Percentiles rank a stretch among this genome's conserved stretches.
phyloP scores from a whole-genome alignment of 1,140 invertebrate genomes.

The Caerostris darwini region DNA sequence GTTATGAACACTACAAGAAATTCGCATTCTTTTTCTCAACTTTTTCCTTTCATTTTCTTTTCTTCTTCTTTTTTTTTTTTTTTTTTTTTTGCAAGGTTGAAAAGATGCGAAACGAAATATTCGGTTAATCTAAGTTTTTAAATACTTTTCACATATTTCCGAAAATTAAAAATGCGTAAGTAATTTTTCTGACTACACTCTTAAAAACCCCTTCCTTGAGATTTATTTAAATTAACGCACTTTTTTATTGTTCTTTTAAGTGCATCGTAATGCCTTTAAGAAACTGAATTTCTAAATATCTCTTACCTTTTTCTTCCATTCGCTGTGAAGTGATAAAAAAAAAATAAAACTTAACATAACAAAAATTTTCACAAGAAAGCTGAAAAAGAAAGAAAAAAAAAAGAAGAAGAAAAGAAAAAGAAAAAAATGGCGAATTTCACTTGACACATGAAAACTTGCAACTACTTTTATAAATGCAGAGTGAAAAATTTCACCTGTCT shows the following conservation, averaged over 20 bases:
- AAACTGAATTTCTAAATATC: slow-evolving; percentile 15
- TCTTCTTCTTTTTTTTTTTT: neutral
- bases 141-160: slow-evolving; percentile 14
- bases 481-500: slow-evolving; percentile 34
- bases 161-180: neutral
- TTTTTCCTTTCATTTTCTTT: neutral
- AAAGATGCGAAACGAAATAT: neutral
- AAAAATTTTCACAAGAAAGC: neutral
- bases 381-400: neutral
- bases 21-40: neutral
- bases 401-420: neutral
- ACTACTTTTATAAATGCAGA: neutral
- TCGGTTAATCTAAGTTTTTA: neutral
- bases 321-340: neutral
- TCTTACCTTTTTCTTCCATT: neutral
- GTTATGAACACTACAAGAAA: neutral
- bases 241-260: neutral
- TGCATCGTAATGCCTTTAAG: neutral
- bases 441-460: slow-evolving; percentile 12
- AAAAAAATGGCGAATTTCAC: neutral
- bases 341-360: neutral
- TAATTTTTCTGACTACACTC: neutral
- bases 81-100: neutral
- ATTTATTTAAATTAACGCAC: neutral
- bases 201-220: neutral